A percentile compares a stretch with the other conserved stretches of the same genome.
These are phyloP conservation scores for Cynocephalus volans DNA, from an alignment of 2,113 vertebrate genomes.

Conservation along the genomic window DNA sequence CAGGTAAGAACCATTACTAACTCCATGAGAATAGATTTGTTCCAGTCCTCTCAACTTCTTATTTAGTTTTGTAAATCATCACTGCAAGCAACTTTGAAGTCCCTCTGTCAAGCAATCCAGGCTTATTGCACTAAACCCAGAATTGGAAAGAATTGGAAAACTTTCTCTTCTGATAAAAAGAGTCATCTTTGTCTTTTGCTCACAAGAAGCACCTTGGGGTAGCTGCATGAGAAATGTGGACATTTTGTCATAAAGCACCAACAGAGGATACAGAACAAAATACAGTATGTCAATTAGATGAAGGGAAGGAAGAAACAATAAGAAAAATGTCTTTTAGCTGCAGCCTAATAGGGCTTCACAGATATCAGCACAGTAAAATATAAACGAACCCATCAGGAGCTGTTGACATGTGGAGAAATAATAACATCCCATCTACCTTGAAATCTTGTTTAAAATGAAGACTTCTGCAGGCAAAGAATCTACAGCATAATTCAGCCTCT, in stretches of 20 bases:
- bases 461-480: neutral
- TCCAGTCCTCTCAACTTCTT: neutral
- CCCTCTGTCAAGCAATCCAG: neutral
- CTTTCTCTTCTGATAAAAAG: neutral
- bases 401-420: neutral
- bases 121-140: neutral
- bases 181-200: neutral
- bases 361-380: neutral
- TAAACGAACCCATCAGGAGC: neutral
- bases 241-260: neutral
- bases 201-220: neutral
- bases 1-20: neutral
- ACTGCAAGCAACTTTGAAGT: neutral
- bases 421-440: neutral
- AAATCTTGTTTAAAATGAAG: neutral
- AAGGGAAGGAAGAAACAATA: neutral
- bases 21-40: neutral
- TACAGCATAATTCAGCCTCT: neutral
- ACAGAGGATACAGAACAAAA: neutral
- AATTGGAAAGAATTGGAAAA: neutral
- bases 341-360: neutral
- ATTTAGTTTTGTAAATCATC: constrained; percentile 10
- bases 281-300: neutral
- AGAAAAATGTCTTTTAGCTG: neutral
- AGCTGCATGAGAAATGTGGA: constrained; percentile 8